These are phyloP conservation scores for Pangasius macronema DNA, from an alignment of 2,797 vertebrate genomes.

Conservation along the genomic window DNA sequence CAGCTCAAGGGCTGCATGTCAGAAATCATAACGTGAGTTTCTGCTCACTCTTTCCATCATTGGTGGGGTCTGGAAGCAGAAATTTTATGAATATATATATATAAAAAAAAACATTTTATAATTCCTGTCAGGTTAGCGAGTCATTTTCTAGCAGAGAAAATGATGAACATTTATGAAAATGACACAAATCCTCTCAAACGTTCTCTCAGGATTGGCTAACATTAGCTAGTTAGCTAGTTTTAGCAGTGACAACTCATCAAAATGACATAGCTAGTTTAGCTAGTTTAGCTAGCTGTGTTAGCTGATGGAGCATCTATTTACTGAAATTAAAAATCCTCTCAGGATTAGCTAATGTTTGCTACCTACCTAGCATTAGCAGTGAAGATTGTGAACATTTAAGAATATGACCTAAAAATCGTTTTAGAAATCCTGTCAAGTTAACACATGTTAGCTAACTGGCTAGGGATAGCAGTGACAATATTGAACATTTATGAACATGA, in stretches of 20 bases:
- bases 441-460: background rate
- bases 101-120: background rate
- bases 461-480: background rate
- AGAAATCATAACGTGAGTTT: background rate
- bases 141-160: background rate
- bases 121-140: background rate
- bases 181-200: background rate
- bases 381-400: background rate
- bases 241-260: background rate
- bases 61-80: too few species aligned
- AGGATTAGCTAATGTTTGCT: background rate
- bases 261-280: background rate
- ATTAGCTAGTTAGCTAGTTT: background rate
- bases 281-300: background rate
- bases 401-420: background rate
- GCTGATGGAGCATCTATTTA: background rate
- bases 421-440: background rate
- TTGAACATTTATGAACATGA: too few species aligned
- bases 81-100: background rate
- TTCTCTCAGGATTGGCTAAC: background rate
- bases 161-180: background rate
- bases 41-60: constrained; percentile 11
- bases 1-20: constrained; percentile 18
- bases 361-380: background rate
- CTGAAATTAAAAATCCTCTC: background rate